These are phyloP conservation scores for Petaurus breviceps DNA, from an alignment of 2,113 vertebrate genomes.

Conservation along the genomic window DNA sequence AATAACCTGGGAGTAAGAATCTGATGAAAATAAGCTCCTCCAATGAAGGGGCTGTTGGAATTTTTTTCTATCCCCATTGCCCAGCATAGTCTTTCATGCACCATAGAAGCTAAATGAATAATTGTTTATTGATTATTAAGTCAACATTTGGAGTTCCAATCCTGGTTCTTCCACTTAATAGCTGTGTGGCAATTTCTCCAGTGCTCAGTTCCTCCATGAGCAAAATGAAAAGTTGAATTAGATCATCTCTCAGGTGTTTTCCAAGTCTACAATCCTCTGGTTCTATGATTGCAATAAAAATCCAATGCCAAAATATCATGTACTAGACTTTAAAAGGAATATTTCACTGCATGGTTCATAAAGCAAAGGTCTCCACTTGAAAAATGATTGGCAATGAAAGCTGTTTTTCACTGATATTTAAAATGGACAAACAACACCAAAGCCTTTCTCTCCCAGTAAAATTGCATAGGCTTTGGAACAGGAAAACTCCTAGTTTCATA, in stretches of 20 bases:
- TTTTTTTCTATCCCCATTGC: neutral
- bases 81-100: neutral
- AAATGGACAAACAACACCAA: neutral
- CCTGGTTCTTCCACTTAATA: neutral
- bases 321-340: neutral
- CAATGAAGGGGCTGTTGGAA: neutral
- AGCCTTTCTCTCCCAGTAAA: neutral
- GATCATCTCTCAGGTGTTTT: neutral
- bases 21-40: neutral
- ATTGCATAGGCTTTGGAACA: neutral
- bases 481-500: neutral
- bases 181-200: neutral
- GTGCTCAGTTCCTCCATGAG: neutral
- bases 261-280: neutral
- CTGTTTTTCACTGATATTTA: neutral
- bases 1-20: neutral
- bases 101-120: neutral
- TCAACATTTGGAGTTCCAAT: neutral
- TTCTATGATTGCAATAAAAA: neutral
- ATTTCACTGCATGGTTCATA: neutral
- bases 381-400: neutral
- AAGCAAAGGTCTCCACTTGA: neutral
- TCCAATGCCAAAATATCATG: neutral
- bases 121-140: conserved; percentile 15
- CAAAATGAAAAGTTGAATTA: neutral